Evolutionary conservation across 2,113 vertebrate species (phyloP), one percentile per base, ranked within the genome.

Genomic region (Phycodurus eques): DNA sequence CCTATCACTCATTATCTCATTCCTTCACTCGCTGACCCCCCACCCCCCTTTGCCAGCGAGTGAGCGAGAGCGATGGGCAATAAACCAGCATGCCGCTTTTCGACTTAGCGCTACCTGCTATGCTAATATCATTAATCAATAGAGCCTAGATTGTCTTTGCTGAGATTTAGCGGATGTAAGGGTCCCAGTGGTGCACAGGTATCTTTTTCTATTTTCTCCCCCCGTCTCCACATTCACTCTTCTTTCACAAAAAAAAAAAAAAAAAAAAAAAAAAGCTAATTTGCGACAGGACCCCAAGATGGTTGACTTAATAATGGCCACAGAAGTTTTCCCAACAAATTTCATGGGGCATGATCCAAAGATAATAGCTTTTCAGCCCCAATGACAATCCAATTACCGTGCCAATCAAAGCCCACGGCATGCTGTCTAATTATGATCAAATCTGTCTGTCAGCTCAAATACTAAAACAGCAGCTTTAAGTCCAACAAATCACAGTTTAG

Each of bases 331-430:
- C 98, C 96, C 96, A 98, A 98, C 96, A 98, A 98, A 99, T 99
- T 99, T 99, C 98, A 99, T 99, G 97, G 98, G 97, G 98, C 97
- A 98, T 98, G 98, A 99, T 98, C 98, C 96, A 98, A 98, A 99
- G 98, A 99, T 99, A 99, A 99, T 99, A 99, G 98, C 96, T 99
- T 99, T 98, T 98, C 97, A 99, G 97, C 98, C 89, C 96, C 96
- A 98, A 99, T 98, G 98, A 99, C 98, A 99, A 99, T 98, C 96
- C 98, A 99, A 99, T 99, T 99, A 99, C 97, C 94, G 94, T 97
- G 98, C 98, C 98, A 99, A 98, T 99, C 98, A 99, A 98, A 97
- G 96, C 95, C 94, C 95, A 96, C 95, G 97, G 96, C 96, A 96
- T 96, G 95, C 96, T 94, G 95, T 96, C 96, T 98, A 99, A 99